A percentile compares a stretch with the other conserved stretches of the same genome.
Conservation (phyloP, 2,888 invertebrate species). For the Zele albiditarsus region DNA sequence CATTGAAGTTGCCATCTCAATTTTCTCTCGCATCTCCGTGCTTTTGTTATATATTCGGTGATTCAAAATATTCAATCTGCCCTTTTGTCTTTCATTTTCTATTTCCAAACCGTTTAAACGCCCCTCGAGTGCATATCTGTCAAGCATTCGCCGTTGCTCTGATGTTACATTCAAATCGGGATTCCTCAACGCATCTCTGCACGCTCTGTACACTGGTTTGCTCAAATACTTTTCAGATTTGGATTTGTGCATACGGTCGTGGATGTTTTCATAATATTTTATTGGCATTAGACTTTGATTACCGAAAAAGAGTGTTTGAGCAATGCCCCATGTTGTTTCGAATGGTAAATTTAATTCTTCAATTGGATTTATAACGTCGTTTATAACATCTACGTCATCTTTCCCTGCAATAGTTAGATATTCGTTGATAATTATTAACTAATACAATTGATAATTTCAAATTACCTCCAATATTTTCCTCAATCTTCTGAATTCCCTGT, state of each 20-base stretch:
- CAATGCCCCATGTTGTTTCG: slow-evolving; percentile 89
- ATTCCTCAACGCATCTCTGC: slow-evolving; percentile 76
- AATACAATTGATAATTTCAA: neutral
- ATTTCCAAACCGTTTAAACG: slow-evolving; percentile 87
- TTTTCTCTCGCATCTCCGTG: slow-evolving; percentile 79
- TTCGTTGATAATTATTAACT: neutral
- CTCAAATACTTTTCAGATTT: slow-evolving; percentile 84
- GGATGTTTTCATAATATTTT: slow-evolving; percentile 84
- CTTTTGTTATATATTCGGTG: slow-evolving; percentile 72
- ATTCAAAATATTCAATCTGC: neutral
- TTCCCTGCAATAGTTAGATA: slow-evolving; percentile 50
- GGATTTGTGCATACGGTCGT: slow-evolving; percentile 85
- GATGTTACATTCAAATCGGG: slow-evolving; percentile 72
- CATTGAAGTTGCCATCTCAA: slow-evolving; percentile 76
- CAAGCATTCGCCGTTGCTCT: slow-evolving; percentile 82
- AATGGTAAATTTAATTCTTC: slow-evolving; percentile 84
- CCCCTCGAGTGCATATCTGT: slow-evolving; percentile 88
- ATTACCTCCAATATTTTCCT: slow-evolving; percentile 75
- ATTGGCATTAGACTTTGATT: slow-evolving; percentile 87
- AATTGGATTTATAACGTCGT: slow-evolving; percentile 82
- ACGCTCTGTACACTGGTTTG: slow-evolving; percentile 80
- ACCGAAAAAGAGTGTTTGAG: slow-evolving; percentile 87
- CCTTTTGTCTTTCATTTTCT: slow-evolving; percentile 69
- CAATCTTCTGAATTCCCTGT: slow-evolving; percentile 81
- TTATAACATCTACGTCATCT: slow-evolving; percentile 76